A percentile compares a stretch with the other conserved stretches of the same genome.
Evolutionary conservation across 1,140 invertebrate species (phyloP).

Genomic region (Yoshiicerus persimilis): DNA sequence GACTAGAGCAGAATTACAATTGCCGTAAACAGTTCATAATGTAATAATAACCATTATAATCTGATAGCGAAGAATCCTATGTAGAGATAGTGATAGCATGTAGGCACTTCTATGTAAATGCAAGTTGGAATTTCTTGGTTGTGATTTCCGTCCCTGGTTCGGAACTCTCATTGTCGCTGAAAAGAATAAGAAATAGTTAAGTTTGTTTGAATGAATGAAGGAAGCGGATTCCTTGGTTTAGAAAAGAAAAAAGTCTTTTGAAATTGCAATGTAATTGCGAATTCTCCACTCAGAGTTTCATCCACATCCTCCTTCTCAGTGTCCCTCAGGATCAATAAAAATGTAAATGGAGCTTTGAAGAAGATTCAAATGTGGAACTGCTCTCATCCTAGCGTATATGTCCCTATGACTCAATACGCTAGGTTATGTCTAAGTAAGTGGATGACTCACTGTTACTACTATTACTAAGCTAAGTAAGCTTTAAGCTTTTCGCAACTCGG

Average conservation of each 20-base stretch:
- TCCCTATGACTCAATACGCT: not conserved
- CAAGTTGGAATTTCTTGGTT: not conserved
- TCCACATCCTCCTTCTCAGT: not conserved
- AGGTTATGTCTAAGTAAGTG: not conserved
- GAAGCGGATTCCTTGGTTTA: not conserved
- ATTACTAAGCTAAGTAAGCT: not conserved
- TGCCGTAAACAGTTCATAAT: not conserved
- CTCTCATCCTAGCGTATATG: no score
- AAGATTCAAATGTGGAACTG: conserved; percentile 3
- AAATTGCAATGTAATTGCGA: conserved; percentile 24
- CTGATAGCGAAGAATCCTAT: no score
- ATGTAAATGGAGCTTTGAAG: conserved; percentile 26
- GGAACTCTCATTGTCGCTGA: not conserved
- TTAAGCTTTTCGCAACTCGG: not conserved
- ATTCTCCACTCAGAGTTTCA: conserved; percentile 2
- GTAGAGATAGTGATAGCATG: not conserved
- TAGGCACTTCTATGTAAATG: not conserved
- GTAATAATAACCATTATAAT: no score
- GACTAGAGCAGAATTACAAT: not conserved
- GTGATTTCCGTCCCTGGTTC: not conserved
- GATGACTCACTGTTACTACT: not conserved
- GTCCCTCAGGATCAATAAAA: conserved; percentile 33
- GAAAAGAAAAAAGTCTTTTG: not conserved
- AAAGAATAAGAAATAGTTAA: not conserved
- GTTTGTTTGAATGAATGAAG: not conserved